Conservation (phyloP, 2,113 vertebrate genomes). For the Hemiprocne comata region DNA sequence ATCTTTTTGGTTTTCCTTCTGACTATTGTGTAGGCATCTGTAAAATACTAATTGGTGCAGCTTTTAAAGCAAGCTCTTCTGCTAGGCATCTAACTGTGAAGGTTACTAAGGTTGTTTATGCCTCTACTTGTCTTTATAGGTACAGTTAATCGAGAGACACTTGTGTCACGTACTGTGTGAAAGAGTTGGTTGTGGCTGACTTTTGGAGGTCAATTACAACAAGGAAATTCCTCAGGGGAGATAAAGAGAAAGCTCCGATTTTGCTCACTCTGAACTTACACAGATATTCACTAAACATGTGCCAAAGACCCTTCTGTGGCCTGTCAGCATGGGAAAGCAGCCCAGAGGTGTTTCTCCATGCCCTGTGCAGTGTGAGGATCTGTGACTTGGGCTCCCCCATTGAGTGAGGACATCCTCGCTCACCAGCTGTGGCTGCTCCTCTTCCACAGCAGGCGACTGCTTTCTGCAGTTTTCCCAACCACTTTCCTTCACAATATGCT, state of each 20-base stretch:
- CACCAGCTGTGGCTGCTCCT: background rate
- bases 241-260: background rate
- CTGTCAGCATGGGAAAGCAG: background rate
- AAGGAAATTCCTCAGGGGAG: background rate
- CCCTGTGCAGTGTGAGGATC: background rate
- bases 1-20: background rate
- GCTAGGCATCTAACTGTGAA: background rate
- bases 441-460: fast-evolving
- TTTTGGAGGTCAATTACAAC: background rate
- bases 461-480: background rate
- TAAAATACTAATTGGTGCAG: background rate
- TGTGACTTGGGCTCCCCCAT: fast-evolving
- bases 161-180: background rate
- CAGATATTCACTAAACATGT: background rate
- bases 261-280: background rate
- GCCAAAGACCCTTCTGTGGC: background rate
- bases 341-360: background rate
- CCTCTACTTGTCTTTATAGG: background rate
- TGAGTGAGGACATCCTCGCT: fast-evolving
- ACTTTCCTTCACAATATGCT: fast-evolving
- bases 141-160: background rate
- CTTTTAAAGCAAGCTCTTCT: background rate
- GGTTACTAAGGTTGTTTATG: background rate
- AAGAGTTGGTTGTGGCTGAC: background rate
- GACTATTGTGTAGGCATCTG: background rate